These are phyloP conservation scores for Pelecanus crispus DNA, from an alignment of 2,113 vertebrate species.

Conservation along the genomic window DNA sequence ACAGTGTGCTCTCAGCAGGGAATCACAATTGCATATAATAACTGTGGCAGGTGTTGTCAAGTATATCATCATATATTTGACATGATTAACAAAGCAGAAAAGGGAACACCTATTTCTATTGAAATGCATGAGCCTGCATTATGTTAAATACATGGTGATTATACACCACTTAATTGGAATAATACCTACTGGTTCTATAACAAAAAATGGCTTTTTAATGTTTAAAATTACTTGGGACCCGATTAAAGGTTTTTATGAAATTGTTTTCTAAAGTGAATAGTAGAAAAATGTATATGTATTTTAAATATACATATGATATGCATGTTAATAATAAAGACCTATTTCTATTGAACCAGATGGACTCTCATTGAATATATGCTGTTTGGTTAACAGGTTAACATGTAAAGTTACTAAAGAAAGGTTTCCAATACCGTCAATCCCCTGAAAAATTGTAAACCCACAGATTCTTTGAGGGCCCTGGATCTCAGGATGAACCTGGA, in stretches of 20 bases:
- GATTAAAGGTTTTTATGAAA: conserved; percentile 69
- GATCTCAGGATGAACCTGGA: not conserved
- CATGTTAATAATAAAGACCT: conserved; percentile 76
- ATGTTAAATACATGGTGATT: conserved; percentile 60
- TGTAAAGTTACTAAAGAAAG: not conserved
- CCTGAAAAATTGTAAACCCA: not conserved
- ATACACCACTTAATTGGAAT: conserved; percentile 59
- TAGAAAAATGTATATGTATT: conserved; percentile 76
- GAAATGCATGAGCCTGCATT: conserved; percentile 55
- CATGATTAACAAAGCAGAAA: conserved; percentile 45
- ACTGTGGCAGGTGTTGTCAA: conserved; percentile 62
- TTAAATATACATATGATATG: conserved; percentile 69
- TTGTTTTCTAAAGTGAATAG: conserved; percentile 74
- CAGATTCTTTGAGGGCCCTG: not conserved
- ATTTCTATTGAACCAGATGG: conserved; percentile 69
- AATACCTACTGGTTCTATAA: conserved; percentile 63
- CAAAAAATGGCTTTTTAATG: conserved; percentile 66
- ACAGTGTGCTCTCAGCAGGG: conserved; percentile 10
- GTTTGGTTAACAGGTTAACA: not conserved
- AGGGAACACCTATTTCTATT: conserved; percentile 48
- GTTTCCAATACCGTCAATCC: not conserved
- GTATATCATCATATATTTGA: conserved; percentile 62
- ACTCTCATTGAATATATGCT: not conserved
- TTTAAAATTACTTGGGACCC: conserved; percentile 70
- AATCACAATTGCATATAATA: conserved; percentile 23